Percentiles rank a stretch among this genome's conserved stretches.
Evolutionary conservation across 1,140 invertebrate species (phyloP).

Genomic region (Vanessa tameamea): DNA sequence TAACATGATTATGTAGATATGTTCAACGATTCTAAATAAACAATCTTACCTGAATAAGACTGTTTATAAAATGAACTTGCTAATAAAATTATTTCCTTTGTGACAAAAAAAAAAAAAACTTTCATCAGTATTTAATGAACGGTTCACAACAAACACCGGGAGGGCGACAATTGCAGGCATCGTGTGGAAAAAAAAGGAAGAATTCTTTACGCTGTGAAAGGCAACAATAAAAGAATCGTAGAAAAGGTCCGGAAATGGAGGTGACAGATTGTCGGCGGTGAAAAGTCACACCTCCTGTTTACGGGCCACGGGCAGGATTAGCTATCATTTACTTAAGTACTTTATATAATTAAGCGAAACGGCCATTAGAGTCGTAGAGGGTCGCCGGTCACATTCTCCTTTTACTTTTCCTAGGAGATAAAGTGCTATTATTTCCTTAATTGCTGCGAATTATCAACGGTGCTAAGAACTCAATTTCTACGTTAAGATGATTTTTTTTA

Average conservation of each 20-base stretch:
- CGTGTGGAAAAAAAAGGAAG: slow-evolving; percentile 63
- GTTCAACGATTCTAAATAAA: too few relatives aligned
- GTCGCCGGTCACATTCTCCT: slow-evolving; percentile 35
- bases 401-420: slow-evolving; percentile 20
- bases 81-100: slow-evolving; percentile 19
- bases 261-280: slow-evolving; percentile 78
- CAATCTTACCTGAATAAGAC: not conserved
- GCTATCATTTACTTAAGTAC: slow-evolving; percentile 79
- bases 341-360: slow-evolving; percentile 77
- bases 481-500: not conserved
- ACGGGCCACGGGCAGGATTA: slow-evolving; percentile 68
- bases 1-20: too few relatives aligned
- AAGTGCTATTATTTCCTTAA: slow-evolving; percentile 30
- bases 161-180: slow-evolving; percentile 74
- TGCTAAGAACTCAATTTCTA: not conserved
- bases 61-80: not conserved
- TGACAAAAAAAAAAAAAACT: slow-evolving; percentile 40
- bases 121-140: slow-evolving; percentile 73
- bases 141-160: slow-evolving; percentile 60
- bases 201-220: slow-evolving; percentile 71
- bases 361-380: slow-evolving; percentile 63
- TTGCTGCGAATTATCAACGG: slow-evolving; percentile 3
- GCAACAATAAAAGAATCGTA: slow-evolving; percentile 74
- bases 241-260: slow-evolving; percentile 73
- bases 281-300: slow-evolving; percentile 79